Conservation (phyloP, 2,113 vertebrate genomes). For the Brienomyrus brachyistius region DNA sequence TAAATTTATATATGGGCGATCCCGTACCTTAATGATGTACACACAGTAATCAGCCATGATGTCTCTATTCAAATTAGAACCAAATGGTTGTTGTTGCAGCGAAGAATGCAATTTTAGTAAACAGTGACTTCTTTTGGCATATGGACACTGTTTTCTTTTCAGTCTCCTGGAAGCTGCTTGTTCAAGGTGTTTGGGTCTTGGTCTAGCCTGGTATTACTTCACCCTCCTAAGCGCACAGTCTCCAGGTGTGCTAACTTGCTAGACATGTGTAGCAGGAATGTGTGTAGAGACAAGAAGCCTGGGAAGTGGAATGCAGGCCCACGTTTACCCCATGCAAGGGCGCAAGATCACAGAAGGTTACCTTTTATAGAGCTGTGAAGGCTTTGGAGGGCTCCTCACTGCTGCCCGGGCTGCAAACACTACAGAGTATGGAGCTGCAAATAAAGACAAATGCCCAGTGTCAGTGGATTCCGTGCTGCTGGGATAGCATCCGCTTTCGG, state of each 20-base stretch:
- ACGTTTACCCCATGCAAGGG: not conserved
- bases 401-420: not conserved
- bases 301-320: not conserved
- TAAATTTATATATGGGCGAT: not conserved
- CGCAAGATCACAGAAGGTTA: not conserved
- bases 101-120: not conserved
- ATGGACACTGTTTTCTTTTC: not conserved
- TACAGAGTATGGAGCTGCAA: slow-evolving; percentile 27
- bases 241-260: not conserved
- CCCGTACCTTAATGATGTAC: not conserved
- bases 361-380: not conserved
- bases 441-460: slow-evolving; percentile 45
- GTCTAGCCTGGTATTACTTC: not conserved
- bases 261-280: not conserved
- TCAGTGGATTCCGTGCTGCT: slow-evolving; percentile 28
- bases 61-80: too few species aligned
- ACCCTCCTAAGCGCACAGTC: not conserved
- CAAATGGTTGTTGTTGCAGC: not conserved
- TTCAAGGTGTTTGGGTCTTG: not conserved
- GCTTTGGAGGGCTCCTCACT: not conserved
- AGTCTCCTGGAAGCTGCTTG: not conserved
- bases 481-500: slow-evolving; percentile 6
- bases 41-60: not conserved
- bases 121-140: not conserved
- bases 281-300: not conserved